Percentiles rank a stretch among this genome's conserved stretches.
Conservation (phyloP, 2,797 vertebrate species). For the Sebastes alutus region DNA sequence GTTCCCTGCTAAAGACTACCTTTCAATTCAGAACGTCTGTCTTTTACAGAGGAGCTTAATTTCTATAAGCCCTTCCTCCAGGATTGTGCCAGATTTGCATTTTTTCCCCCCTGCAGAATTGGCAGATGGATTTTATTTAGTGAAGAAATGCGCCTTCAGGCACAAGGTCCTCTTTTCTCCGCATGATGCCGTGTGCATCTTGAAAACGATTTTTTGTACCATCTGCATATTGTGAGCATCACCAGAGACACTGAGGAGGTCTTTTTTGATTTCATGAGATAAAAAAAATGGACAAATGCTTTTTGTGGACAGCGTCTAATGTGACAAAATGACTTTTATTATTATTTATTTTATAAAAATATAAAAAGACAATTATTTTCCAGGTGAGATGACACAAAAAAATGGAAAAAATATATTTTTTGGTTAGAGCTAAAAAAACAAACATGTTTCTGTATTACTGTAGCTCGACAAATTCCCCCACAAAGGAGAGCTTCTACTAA, state of each 20-base stretch:
- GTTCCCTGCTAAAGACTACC: background rate
- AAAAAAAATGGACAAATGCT: background rate
- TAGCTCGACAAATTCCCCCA: background rate
- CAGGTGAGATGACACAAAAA: background rate
- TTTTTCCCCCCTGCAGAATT: slow-evolving; percentile 17
- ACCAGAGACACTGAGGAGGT: background rate
- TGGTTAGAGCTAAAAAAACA: background rate
- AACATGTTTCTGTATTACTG: background rate
- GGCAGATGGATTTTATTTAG: slow-evolving; percentile 52
- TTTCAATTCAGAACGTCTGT: slow-evolving; percentile 24
- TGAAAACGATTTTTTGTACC: slow-evolving; percentile 14
- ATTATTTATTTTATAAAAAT: no score
- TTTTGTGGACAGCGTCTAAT: background rate
- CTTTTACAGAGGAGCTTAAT: slow-evolving; percentile 34
- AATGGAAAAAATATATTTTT: background rate
- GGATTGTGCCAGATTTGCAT: slow-evolving; percentile 43
- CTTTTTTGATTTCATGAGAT: slow-evolving; percentile 6
- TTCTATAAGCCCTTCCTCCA: slow-evolving; percentile 34
- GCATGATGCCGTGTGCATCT: slow-evolving; percentile 26
- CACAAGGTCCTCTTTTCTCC: slow-evolving; percentile 18
- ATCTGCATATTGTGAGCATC: slow-evolving; percentile 34
- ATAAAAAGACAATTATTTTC: background rate
- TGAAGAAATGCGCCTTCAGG: slow-evolving; percentile 27
- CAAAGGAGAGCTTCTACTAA: background rate
- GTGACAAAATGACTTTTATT: background rate